Conservation (phyloP, 2,888 invertebrate genomes). For the Sesia apiformis region DNA sequence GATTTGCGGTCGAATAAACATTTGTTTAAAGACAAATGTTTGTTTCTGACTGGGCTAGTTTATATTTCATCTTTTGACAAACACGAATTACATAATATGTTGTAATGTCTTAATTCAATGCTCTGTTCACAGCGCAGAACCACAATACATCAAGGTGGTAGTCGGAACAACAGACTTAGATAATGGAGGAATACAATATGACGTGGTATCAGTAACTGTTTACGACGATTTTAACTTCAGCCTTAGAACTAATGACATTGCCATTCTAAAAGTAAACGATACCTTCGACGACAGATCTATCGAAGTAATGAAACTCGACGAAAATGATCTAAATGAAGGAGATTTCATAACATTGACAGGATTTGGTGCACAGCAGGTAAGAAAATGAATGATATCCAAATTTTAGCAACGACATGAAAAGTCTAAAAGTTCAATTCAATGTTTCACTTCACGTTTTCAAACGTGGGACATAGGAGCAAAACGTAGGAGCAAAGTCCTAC, state of each 20-base stretch:
- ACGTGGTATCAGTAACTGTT: conserved; percentile 29
- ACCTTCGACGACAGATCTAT: conserved; percentile 31
- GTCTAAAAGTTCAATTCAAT: not conserved
- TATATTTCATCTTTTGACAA: too few relatives aligned
- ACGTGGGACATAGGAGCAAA: not conserved
- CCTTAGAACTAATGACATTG: conserved; percentile 44
- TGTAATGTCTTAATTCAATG: not conserved
- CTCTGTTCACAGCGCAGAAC: conserved; percentile 31
- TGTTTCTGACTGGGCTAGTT: too few relatives aligned
- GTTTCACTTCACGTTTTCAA: not conserved
- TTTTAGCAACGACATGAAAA: too few relatives aligned
- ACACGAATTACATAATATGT: too few relatives aligned
- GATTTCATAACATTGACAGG: conserved; percentile 43
- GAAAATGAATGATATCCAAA: not conserved
- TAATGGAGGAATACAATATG: conserved; percentile 29
- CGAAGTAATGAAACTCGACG: conserved; percentile 24
- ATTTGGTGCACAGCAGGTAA: conserved; percentile 49
- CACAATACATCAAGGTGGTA: conserved; percentile 39
- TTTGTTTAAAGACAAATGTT: too few relatives aligned
- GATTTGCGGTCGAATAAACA: too few relatives aligned
- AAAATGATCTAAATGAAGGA: conserved; percentile 30
- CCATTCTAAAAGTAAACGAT: conserved; percentile 35
- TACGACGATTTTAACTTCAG: conserved; percentile 32
- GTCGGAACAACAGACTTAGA: conserved; percentile 50
- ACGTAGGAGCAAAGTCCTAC: not conserved